Evolutionary conservation across 2,888 invertebrate genomes (phyloP).

Genomic region (Neoitamus cyanurus): DNA sequence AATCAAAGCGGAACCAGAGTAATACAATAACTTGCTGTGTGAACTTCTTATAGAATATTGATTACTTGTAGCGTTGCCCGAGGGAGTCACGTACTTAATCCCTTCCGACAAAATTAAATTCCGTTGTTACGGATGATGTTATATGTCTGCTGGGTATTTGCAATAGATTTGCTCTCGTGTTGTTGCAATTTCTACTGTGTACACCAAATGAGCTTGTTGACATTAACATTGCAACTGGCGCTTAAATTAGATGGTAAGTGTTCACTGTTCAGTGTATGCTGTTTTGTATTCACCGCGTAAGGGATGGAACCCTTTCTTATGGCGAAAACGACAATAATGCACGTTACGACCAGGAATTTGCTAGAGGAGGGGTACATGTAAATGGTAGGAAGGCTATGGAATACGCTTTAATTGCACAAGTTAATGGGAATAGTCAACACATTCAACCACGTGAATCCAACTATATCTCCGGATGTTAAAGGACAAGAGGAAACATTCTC

Average conservation of each 20-base stretch:
- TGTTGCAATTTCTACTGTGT: background rate
- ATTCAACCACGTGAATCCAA: no score
- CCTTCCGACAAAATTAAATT: background rate
- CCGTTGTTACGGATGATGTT: background rate
- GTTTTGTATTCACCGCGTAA: background rate
- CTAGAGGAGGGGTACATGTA: no score
- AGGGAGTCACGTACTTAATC: background rate
- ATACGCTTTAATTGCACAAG: no score
- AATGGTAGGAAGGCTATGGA: no score
- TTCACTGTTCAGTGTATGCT: background rate
- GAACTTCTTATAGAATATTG: slow-evolving; percentile 1
- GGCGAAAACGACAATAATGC: no score
- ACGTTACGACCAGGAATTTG: background rate
- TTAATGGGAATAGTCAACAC: no score
- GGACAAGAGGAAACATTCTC: no score
- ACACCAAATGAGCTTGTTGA: background rate
- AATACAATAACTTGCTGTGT: background rate
- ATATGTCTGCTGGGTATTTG: background rate
- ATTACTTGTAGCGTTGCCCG: background rate
- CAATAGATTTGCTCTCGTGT: background rate
- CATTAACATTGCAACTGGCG: background rate
- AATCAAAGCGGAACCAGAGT: background rate
- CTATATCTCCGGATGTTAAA: no score
- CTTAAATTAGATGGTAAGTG: background rate
- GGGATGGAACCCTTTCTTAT: background rate